Evolutionary conservation across 2,797 vertebrate genomes (phyloP).

Genomic region (Acipenser oxyrinchus): DNA sequence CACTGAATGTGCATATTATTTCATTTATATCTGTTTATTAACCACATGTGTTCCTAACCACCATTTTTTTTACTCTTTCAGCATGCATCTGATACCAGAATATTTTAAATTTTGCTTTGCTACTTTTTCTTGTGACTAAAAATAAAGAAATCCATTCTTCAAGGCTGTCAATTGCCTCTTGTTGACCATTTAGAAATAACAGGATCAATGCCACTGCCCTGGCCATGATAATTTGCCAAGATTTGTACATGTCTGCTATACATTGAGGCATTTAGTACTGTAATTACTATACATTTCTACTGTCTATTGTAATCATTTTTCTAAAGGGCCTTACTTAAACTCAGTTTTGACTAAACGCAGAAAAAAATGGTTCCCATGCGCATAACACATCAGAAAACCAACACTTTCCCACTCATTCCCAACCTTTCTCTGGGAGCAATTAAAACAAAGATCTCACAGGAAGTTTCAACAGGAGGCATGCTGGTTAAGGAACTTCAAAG

Average conservation of each 20-base stretch:
- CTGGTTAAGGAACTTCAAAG: slow-evolving; percentile 52
- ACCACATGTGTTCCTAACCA: too few relatives aligned
- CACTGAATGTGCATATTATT: too few relatives aligned
- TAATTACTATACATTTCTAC: slow-evolving; percentile 10
- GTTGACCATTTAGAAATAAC: too few relatives aligned
- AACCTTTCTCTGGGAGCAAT: slow-evolving; percentile 58
- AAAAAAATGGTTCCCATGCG: slow-evolving; percentile 9
- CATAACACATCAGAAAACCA: slow-evolving; percentile 40
- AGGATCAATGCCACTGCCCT: too few relatives aligned
- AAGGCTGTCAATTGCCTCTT: too few relatives aligned
- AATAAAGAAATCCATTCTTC: too few relatives aligned
- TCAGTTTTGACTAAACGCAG: slow-evolving; percentile 7
- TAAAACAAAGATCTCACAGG: slow-evolving; percentile 46
- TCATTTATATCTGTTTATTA: too few relatives aligned
- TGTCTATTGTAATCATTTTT: slow-evolving; percentile 12
- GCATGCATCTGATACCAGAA: too few relatives aligned
- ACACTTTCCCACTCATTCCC: slow-evolving; percentile 41
- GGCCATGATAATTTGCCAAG: background rate
- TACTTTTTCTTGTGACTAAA: too few relatives aligned
- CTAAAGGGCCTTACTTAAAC: slow-evolving; percentile 7
- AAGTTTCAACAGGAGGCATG: slow-evolving; percentile 46
- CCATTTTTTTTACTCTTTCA: too few relatives aligned
- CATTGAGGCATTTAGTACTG: slow-evolving; percentile 1
- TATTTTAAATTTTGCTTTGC: too few relatives aligned
- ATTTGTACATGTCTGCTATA: slow-evolving; percentile 1